Percentiles rank a stretch among this genome's conserved stretches.
Evolutionary conservation across 2,888 invertebrate genomes (phyloP).

Genomic region (Plagiodera versicolora): DNA sequence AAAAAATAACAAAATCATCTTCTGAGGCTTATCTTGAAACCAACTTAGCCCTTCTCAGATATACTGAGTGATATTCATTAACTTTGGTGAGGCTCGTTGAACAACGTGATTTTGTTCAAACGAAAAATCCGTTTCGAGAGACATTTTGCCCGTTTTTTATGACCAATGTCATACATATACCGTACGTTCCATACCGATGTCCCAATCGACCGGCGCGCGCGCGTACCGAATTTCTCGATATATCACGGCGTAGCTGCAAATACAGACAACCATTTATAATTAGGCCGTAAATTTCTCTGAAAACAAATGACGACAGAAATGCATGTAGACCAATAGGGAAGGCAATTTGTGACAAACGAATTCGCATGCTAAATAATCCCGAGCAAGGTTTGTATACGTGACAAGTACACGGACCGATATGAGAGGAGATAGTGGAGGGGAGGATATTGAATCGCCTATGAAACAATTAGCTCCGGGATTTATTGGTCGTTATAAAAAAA

Average conservation of each 20-base stretch:
- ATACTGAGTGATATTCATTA: too few relatives aligned
- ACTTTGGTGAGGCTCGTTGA: too few relatives aligned
- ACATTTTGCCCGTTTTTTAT: too few relatives aligned
- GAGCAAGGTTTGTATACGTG: slow-evolving; percentile 37
- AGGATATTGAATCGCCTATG: slow-evolving; percentile 26
- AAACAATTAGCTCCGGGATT: slow-evolving; percentile 26
- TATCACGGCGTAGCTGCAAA: slow-evolving; percentile 47
- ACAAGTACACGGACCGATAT: slow-evolving; percentile 34
- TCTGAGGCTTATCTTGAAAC: too few relatives aligned
- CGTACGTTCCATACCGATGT: neutral
- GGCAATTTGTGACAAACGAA: slow-evolving; percentile 55
- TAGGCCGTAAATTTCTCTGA: slow-evolving; percentile 52
- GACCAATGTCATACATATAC: too few relatives aligned
- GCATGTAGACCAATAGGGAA: slow-evolving; percentile 55
- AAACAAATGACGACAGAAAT: slow-evolving; percentile 56
- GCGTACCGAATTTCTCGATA: slow-evolving; percentile 37
- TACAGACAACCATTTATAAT: slow-evolving; percentile 52
- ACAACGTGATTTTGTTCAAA: too few relatives aligned
- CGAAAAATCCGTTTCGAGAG: too few relatives aligned
- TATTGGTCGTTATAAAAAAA: slow-evolving; percentile 8
- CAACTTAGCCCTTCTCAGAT: too few relatives aligned
- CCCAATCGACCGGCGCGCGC: neutral
- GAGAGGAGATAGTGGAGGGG: slow-evolving; percentile 12
- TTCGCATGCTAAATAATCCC: slow-evolving; percentile 45
- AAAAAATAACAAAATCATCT: too few relatives aligned